phyloP scores from a whole-genome alignment of 2,888 invertebrate species.

The Dorcus parallelipipedus region DNA sequence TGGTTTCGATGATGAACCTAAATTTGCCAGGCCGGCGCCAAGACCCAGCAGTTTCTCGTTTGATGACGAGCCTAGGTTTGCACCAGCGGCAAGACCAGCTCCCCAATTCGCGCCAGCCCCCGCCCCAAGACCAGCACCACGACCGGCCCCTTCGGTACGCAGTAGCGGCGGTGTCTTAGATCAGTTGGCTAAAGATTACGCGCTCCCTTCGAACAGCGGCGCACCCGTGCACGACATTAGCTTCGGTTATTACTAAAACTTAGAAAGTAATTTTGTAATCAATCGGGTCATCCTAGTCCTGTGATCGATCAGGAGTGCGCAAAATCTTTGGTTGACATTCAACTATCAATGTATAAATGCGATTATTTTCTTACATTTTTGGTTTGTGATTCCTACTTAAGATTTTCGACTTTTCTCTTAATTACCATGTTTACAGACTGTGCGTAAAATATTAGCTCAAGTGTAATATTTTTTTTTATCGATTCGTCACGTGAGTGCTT shows the following conservation, averaged over 20 bases:
- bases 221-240: conserved; percentile 77
- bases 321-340: conserved; percentile 15
- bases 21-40: conserved; percentile 28
- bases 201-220: conserved; percentile 67
- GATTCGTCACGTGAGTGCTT: not conserved
- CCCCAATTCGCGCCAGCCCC: conserved; percentile 29
- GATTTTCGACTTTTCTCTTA: conserved; percentile 11
- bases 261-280: conserved; percentile 19
- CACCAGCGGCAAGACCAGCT: conserved; percentile 41
- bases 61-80: conserved; percentile 44
- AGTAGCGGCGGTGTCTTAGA: conserved; percentile 64
- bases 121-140: conserved; percentile 32
- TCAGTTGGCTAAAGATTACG: conserved; percentile 77
- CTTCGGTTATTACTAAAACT: conserved; percentile 70
- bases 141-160: conserved; percentile 33
- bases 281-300: conserved; percentile 17
- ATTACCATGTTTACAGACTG: conserved; percentile 7
- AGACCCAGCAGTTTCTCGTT: conserved; percentile 31
- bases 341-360: conserved; percentile 4
- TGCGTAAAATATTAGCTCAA: not conserved
- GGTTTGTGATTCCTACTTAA: conserved; percentile 15
- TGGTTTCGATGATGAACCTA: conserved; percentile 26
- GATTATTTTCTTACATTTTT: conserved; percentile 2
- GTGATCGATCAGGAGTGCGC: conserved; percentile 6
- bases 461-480: not conserved